These are phyloP conservation scores for Trigoniulus corallinus DNA, from an alignment of 1,140 invertebrate species.

Conservation along the genomic window DNA sequence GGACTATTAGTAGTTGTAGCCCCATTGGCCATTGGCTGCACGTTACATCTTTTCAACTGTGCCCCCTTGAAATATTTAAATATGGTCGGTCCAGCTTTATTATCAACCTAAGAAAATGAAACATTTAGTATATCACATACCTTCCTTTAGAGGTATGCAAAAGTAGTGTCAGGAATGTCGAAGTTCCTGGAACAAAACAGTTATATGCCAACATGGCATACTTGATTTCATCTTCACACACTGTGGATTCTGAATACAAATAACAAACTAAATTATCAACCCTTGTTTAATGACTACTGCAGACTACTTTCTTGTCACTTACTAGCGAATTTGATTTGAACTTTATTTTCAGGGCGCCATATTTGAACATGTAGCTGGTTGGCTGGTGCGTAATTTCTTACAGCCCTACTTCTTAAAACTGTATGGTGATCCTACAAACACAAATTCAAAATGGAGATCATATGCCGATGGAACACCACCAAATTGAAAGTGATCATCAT, in stretches of 20 bases:
- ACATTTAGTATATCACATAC: no score
- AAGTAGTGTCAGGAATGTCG: conserved; percentile 86
- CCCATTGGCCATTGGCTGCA: no score
- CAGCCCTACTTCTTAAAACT: conserved; percentile 91
- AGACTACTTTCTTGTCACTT: conserved; percentile 4
- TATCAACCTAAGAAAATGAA: no score
- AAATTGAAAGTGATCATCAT: not conserved
- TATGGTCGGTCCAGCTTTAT: no score
- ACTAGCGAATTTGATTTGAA: conserved; percentile 91
- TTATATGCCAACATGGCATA: conserved; percentile 94
- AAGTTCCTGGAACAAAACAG: conserved; percentile 93
- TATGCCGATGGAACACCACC: not conserved
- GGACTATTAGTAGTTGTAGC: no score
- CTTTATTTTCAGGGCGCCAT: conserved; percentile 91
- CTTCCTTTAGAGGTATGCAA: conserved; percentile 90
- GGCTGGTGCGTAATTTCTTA: conserved; percentile 90
- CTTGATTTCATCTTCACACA: conserved; percentile 95
- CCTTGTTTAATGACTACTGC: not conserved
- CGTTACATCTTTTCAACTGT: no score
- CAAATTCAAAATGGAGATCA: no score
- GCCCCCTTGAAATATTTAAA: no score
- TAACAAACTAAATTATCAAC: not conserved
- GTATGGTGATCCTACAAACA: conserved; percentile 97
- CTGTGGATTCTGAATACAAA: conserved; percentile 54
- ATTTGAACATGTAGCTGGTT: conserved; percentile 97